Percentiles rank a stretch among this genome's conserved stretches.
Conservation (phyloP, 1,140 invertebrate genomes). For the Pseudomyrmex flavicornis region DNA sequence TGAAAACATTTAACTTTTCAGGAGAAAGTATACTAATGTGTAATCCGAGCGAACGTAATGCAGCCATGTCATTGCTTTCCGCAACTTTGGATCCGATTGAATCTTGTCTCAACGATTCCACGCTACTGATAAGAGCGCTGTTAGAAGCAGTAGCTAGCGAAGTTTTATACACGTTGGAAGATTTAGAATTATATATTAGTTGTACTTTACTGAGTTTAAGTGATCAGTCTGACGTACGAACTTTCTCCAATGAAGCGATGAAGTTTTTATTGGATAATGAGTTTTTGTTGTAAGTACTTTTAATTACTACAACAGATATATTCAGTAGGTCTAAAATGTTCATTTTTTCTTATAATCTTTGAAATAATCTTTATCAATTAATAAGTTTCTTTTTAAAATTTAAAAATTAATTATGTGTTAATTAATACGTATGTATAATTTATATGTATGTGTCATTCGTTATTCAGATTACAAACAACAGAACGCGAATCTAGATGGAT, state of each 20-base stretch:
- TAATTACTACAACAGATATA: not conserved
- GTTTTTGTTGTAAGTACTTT: conserved; percentile 82
- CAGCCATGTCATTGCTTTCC: conserved; percentile 89
- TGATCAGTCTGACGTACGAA: conserved; percentile 72
- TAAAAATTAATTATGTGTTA: conserved; percentile 1
- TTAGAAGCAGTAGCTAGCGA: conserved; percentile 95
- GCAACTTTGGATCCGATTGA: conserved; percentile 90
- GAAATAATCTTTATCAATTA: not conserved
- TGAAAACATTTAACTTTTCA: conserved; percentile 70
- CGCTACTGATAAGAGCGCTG: conserved; percentile 88
- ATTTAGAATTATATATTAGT: conserved; percentile 92
- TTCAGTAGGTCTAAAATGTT: too few species aligned
- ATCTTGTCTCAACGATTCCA: conserved; percentile 92
- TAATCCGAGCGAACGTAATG: conserved; percentile 89
- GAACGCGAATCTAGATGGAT: conserved; percentile 86
- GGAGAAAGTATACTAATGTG: conserved; percentile 97
- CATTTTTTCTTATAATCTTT: not conserved
- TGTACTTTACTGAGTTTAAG: conserved; percentile 88
- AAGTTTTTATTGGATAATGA: conserved; percentile 87
- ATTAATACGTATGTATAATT: not conserved
- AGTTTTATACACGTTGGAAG: conserved; percentile 89
- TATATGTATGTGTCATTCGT: not conserved
- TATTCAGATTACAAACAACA: conserved; percentile 68
- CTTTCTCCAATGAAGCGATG: conserved; percentile 86
- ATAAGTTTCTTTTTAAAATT: conserved; percentile 34